Base-by-base conservation (phyloP, 1,140 invertebrate species). In the Triops cancriformis region DNA sequence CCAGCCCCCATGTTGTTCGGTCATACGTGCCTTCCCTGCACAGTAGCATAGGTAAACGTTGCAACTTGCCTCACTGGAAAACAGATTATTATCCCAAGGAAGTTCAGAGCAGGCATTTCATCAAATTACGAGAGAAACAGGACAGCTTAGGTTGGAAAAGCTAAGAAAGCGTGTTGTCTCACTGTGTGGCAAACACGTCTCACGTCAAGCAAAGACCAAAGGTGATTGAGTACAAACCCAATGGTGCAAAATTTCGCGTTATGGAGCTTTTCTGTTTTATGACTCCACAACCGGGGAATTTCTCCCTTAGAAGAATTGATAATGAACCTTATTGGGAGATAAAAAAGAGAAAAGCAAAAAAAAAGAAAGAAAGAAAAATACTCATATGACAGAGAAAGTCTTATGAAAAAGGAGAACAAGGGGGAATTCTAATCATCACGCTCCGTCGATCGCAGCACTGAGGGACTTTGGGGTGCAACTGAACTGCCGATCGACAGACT, bases 351-450 rank as follows among this genome's bases (percentile, higher is more conserved):
- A 37, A 37, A 37, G 31, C 31, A 4, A 37, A 37, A 7, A 37
- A 7, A 7, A 37, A 37, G 14, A 23, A 64, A 14, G 3, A 64
- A 18, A 9, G 14, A 64, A 64, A 64, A 64, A 64, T 64, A 64
- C 51, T n/a, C 51, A 37, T 23, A n/a, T 64, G 51, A 18, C 18
- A 64, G 6, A 10, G 51, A 64, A 64, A 64, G 51, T 64, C 51
- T 23, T 64, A 64, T 64, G 51, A 64, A 64, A 64, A 64, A 64
- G 51, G 51, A 64, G 51, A 64, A 64, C 51, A 64, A 64, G 51
- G 51, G 51, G 51, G 51, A 64, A 64, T 64, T 64, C 51, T 64
- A 64, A 64, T 64, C 51, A 64, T 64, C 51, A 64, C 51, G 51
- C 51, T n/a, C 51, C 51, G 51, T 64, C 51, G 51, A 64, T 64